Base-by-base conservation (phyloP, 2,888 invertebrate genomes). In the Aspidiotus rigidus region DNA sequence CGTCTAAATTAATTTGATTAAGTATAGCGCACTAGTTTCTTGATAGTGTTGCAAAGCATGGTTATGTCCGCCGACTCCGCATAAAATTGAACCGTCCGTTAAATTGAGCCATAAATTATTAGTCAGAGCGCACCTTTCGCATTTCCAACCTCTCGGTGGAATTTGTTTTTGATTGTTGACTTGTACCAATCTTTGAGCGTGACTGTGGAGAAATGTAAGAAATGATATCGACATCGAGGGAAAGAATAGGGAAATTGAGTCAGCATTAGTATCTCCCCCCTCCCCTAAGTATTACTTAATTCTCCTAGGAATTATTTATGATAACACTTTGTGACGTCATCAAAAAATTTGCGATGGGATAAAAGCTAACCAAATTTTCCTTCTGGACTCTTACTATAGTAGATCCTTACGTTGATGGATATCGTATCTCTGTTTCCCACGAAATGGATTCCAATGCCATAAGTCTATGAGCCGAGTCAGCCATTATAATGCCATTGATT, bases 41-140 rank as follows among this genome's bases (percentile, higher is more conserved):
- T 84, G 82, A 77, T 86, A 98, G 77, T 98, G 91, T 71, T 93
- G 88, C n/a, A 92, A 86, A 42, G 97, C 98, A 78, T 99, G 99
- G 78, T 97, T 93, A 77, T 99, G 99, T 28, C 99, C 99, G 0
- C 97, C 96, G 41, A 90, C 86, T 16, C 97, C 98, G 78, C 98
- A 98, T 17, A 94, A 80, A 72, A 99, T 88, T 6, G 87, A 82
- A 2, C 98, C 99, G 77, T 99, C 98, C 0, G 94, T 93, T 60
- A 99, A 83, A 81, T 99, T 99, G 62, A 99, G 80, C 99, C 99
- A 99, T 5, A 99, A 81, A 80, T 99, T 99, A 75, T 85, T 89
- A 15, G 87, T 90, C 72, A 95, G 83, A 75, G 94, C 95, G 79
- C 99, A 99, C 74, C 89, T 87, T 76, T 88, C 86, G 77, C 96